These are phyloP conservation scores for Formicarius rufipectus DNA, from an alignment of 2,113 vertebrate genomes.

Conservation along the genomic window DNA sequence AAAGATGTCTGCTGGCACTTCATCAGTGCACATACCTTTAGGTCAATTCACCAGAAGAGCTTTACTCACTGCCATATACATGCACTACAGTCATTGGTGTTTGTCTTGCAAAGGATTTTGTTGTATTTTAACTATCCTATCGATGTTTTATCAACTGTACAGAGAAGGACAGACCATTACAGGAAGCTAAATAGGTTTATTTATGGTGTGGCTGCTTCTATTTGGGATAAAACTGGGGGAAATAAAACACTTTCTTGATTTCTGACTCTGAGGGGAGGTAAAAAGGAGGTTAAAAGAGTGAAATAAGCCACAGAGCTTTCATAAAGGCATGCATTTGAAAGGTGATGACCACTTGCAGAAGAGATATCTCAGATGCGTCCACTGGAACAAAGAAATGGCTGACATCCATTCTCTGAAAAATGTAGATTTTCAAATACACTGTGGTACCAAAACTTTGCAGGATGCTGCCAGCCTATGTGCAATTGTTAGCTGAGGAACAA, in stretches of 20 bases:
- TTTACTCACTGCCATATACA: neutral
- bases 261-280: neutral
- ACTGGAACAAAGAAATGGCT: neutral
- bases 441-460: neutral
- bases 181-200: neutral
- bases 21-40: neutral
- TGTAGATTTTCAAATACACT: neutral
- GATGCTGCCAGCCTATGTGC: neutral
- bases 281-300: neutral
- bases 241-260: neutral
- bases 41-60: neutral
- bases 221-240: neutral
- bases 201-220: neutral
- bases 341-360: neutral
- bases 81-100: neutral
- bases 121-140: neutral
- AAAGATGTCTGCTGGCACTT: neutral
- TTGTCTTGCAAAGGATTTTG: neutral
- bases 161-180: neutral
- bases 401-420: neutral
- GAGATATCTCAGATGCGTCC: neutral
- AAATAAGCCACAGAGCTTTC: neutral
- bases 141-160: neutral
- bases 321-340: neutral
- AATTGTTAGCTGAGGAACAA: neutral